phyloP scores from a whole-genome alignment of 2,113 vertebrate genomes.

The Oncorhynchus mykiss region DNA sequence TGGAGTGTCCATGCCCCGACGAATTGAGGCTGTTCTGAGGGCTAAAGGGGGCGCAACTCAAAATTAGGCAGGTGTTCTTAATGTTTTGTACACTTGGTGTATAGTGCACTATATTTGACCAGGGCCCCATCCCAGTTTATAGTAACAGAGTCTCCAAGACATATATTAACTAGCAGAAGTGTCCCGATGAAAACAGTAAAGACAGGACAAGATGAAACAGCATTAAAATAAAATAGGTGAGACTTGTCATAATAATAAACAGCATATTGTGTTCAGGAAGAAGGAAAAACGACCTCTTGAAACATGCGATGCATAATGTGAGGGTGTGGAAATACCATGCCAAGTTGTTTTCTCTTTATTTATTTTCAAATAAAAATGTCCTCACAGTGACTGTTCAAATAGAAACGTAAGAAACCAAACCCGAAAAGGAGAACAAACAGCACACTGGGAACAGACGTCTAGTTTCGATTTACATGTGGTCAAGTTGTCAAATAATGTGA shows the following conservation, averaged over 20 bases:
- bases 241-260: constrained; percentile 18
- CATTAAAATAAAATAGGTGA: constrained; percentile 3
- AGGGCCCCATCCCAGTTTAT: constrained; percentile 22
- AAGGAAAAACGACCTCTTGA: not conserved
- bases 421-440: not conserved
- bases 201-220: constrained; percentile 4
- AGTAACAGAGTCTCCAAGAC: constrained; percentile 54
- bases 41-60: no score
- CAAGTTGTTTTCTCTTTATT: not conserved
- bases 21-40: no score
- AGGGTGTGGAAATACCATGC: not conserved
- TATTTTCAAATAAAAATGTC: constrained; percentile 3
- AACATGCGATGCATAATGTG: constrained; percentile 38
- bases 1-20: no score
- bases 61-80: no score
- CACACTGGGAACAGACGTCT: no score
- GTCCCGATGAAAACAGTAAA: constrained; percentile 23
- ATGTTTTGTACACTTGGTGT: no score
- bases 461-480: no score
- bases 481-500: not conserved
- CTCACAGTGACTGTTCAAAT: constrained; percentile 14
- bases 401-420: constrained; percentile 11
- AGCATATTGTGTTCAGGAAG: constrained; percentile 11
- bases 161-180: constrained; percentile 39
- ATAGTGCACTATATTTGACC: no score